These are phyloP conservation scores for Dermochelys coriacea DNA, from an alignment of 2,797 vertebrate genomes.

Conservation along the genomic window DNA sequence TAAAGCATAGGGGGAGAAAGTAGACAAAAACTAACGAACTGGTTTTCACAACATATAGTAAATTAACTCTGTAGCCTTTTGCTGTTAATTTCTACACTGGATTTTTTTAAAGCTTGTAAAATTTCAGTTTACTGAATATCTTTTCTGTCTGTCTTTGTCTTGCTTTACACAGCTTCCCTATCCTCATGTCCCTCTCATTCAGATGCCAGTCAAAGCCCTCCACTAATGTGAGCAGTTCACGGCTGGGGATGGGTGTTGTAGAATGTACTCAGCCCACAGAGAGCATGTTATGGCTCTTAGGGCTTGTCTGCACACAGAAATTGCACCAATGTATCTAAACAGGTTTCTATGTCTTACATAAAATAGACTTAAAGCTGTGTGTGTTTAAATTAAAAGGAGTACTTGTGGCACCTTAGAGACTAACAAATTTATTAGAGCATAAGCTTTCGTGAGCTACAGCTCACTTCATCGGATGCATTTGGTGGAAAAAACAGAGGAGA, in stretches of 20 bases:
- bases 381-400: constrained; percentile 4
- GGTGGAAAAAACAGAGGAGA: too few relatives aligned
- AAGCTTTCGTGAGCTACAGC: too few relatives aligned
- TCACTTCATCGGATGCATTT: too few relatives aligned
- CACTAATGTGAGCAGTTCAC: background rate
- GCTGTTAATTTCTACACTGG: background rate
- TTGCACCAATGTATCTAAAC: background rate
- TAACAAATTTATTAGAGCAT: too few relatives aligned
- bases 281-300: background rate
- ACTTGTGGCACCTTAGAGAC: too few relatives aligned
- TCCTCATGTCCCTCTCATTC: background rate
- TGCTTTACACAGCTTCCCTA: background rate
- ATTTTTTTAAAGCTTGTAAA: background rate
- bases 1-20: background rate
- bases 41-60: background rate
- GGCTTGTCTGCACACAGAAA: background rate
- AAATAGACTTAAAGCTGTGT: background rate
- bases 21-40: background rate
- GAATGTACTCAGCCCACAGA: background rate
- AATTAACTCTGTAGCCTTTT: background rate
- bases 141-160: background rate
- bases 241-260: background rate
- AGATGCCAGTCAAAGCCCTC: constrained; percentile 1
- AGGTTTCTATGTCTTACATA: background rate
- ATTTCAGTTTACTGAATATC: background rate